Percentiles rank a stretch among this genome's conserved stretches.
These are phyloP conservation scores for Anolis sagrei DNA, from an alignment of 2,113 vertebrate species.

Conservation along the genomic window DNA sequence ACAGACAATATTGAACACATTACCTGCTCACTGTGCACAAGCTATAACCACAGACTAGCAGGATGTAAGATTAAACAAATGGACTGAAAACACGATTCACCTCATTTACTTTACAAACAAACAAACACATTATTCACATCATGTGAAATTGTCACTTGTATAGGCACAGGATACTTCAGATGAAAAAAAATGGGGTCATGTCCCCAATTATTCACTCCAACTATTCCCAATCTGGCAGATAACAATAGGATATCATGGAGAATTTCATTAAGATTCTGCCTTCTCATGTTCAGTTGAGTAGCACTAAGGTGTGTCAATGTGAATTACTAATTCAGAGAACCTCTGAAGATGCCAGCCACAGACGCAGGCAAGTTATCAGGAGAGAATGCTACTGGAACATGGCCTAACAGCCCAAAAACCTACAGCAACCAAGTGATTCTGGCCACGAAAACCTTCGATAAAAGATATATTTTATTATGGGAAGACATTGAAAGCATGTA, in stretches of 20 bases:
- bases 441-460: no score
- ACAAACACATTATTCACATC: neutral
- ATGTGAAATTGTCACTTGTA: neutral
- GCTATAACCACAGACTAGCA: neutral
- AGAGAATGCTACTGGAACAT: no score
- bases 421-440: no score
- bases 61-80: neutral
- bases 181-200: neutral
- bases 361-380: no score
- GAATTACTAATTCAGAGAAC: no score
- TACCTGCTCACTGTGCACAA: no score
- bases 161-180: neutral
- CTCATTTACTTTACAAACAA: neutral
- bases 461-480: no score
- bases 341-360: no score
- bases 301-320: conserved; percentile 10
- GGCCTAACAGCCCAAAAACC: no score
- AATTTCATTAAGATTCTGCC: conserved; percentile 15
- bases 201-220: conserved; percentile 26
- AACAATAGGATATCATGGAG: neutral
- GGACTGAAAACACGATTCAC: neutral
- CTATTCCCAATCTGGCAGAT: neutral
- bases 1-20: neutral
- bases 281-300: conserved; percentile 12
- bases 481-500: no score